These are phyloP conservation scores for Hyppa rectilinea DNA, from an alignment of 2,888 invertebrate species.

Conservation along the genomic window DNA sequence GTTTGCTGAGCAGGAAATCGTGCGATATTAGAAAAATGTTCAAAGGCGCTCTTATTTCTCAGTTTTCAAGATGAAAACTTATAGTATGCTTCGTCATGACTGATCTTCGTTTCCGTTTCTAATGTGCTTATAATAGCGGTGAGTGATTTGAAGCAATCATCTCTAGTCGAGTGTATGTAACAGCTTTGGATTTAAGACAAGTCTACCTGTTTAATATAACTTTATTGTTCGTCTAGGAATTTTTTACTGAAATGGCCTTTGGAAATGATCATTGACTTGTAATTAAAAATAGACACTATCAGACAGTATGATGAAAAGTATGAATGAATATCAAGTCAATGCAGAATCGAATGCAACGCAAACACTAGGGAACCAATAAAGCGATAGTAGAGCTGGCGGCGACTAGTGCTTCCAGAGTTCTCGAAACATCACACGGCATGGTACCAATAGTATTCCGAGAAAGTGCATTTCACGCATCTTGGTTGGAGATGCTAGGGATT, in stretches of 20 bases:
- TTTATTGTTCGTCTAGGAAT: neutral
- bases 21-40: conserved; percentile 23
- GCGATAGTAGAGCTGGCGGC: conserved; percentile 15
- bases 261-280: neutral
- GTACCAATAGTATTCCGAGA: conserved; percentile 50
- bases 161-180: conserved; percentile 69
- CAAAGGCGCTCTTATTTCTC: conserved; percentile 50
- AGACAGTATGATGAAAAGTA: neutral
- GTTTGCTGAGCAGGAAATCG: conserved; percentile 40
- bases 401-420: conserved; percentile 49
- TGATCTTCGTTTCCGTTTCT: conserved; percentile 61
- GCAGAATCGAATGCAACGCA: conserved; percentile 21
- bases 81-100: conserved; percentile 40
- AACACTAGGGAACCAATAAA: conserved; percentile 56
- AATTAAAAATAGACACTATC: neutral
- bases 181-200: conserved; percentile 18
- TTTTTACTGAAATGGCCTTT: neutral
- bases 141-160: conserved; percentile 68
- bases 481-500: conserved; percentile 60
- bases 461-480: conserved; percentile 62
- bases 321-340: conserved; percentile 12
- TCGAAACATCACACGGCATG: conserved; percentile 36
- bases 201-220: neutral
- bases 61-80: conserved; percentile 69
- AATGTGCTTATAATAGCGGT: conserved; percentile 73